Conservation (phyloP, 1,140 invertebrate species). For the Brachionus plicatilis region DNA sequence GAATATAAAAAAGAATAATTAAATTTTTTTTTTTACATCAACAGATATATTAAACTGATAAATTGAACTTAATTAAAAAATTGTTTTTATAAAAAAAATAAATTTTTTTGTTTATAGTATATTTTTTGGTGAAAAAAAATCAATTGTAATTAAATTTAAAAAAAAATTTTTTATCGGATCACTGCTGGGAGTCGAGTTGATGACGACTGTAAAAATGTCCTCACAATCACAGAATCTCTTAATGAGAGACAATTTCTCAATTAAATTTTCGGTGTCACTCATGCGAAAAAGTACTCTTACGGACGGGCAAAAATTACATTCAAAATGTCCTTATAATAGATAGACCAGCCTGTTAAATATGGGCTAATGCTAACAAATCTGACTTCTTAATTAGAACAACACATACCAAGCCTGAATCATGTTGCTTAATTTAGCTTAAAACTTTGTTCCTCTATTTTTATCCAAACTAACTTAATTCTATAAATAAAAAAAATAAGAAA, state of each 20-base stretch:
- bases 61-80: too few relatives aligned
- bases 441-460: slow-evolving; percentile 1
- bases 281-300: slow-evolving; percentile 21
- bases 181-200: neutral
- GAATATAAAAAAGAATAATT: too few relatives aligned
- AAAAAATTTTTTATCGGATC: too few relatives aligned
- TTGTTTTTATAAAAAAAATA: too few relatives aligned
- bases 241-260: neutral
- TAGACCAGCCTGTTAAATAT: neutral
- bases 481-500: neutral
- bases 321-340: neutral
- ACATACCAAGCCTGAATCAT: neutral
- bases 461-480: neutral
- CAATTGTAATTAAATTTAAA: too few relatives aligned
- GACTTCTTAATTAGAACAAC: neutral
- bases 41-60: too few relatives aligned
- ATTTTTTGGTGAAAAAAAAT: too few relatives aligned
- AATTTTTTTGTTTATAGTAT: too few relatives aligned
- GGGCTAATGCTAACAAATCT: neutral
- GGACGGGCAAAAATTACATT: neutral
- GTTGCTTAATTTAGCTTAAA: neutral
- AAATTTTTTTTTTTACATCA: too few relatives aligned
- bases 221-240: neutral
- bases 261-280: neutral
- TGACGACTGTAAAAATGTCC: neutral